Base-by-base conservation (phyloP, 2,797 vertebrate species). In the Jordanella pulchra region DNA sequence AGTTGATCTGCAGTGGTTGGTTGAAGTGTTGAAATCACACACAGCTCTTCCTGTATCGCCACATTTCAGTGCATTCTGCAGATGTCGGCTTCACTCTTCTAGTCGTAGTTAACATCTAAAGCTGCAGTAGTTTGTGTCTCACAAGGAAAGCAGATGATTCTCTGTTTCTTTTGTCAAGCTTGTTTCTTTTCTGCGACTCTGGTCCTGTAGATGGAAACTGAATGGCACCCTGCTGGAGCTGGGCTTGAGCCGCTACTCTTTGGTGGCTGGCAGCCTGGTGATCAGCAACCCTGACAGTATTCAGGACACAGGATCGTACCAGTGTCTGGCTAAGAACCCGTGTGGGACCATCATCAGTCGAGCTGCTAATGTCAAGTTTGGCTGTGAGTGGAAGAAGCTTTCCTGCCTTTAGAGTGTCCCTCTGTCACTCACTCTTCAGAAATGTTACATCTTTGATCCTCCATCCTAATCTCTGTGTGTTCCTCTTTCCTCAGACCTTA, bases 261-360 rank as follows among this genome's bases (percentile, higher is more conserved):
- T 98, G 85, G 95, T 99, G 23, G 97, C 97, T 0, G 98, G 98
- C 0, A 97, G 96, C 76, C 84, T 99, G 71, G 97, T 97, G 81
- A 98, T 99, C 88, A 96, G 85, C 87, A 94, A 91, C 73, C 97
- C 97, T 0, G 86, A 93, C 77, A 92, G 95, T 58, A 76, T 86
- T 23, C 94, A 92, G 76, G 97, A 99, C 11, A 91, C 95, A 0
- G 98, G 98, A 3, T 96, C 96, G 30, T 99, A 98, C 88, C 97
- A 99, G 72, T 99, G 98, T 76, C 91, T 99, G 73, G 98, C 97
- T 42, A 94, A 95, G 50, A 99, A 99, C 67, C 83, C 96, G 60
- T 95, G 96, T 50, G 98, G 98, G 83, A 96, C 96, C 0, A 94
- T 99, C 42, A 92, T 98, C 89, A 99, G 97, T 93, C 95, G 93